These are phyloP conservation scores for Halyomorpha halys DNA, from an alignment of 1,140 invertebrate species.

Conservation along the genomic window DNA sequence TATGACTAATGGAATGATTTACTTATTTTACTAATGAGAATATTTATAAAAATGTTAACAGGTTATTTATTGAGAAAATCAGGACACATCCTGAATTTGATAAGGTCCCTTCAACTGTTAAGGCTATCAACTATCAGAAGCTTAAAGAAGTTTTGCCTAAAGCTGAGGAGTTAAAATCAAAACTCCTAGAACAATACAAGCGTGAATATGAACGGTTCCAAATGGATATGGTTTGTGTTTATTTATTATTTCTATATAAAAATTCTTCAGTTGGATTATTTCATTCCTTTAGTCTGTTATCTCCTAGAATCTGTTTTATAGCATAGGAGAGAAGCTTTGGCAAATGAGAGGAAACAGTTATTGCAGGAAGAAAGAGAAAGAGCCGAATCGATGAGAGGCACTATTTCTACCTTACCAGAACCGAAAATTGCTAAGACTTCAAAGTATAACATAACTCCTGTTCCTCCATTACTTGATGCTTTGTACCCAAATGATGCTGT, in stretches of 20 bases:
- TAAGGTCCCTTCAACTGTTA: slow-evolving; percentile 54
- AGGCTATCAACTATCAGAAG: slow-evolving; percentile 54
- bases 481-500: slow-evolving; percentile 18
- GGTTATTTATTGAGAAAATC: slow-evolving; percentile 84
- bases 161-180: slow-evolving; percentile 73
- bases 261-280: no score
- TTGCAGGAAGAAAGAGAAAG: slow-evolving; percentile 17
- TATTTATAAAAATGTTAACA: slow-evolving; percentile 38
- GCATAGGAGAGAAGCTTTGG: slow-evolving; percentile 9
- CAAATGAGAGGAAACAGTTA: neutral
- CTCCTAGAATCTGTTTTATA: neutral
- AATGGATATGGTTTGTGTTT: slow-evolving; percentile 42
- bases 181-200: slow-evolving; percentile 62
- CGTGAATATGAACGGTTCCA: slow-evolving; percentile 59
- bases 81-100: slow-evolving; percentile 73
- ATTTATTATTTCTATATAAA: no score
- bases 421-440: neutral
- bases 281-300: neutral
- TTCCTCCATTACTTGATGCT: slow-evolving; percentile 20
- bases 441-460: slow-evolving; percentile 15
- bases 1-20: no score
- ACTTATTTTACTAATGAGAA: no score
- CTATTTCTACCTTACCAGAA: neutral
- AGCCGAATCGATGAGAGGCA: neutral
- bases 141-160: slow-evolving; percentile 70